Percentiles rank a stretch among this genome's conserved stretches.
Conservation (phyloP, 1,140 invertebrate genomes). For the Anastrepha ludens region DNA sequence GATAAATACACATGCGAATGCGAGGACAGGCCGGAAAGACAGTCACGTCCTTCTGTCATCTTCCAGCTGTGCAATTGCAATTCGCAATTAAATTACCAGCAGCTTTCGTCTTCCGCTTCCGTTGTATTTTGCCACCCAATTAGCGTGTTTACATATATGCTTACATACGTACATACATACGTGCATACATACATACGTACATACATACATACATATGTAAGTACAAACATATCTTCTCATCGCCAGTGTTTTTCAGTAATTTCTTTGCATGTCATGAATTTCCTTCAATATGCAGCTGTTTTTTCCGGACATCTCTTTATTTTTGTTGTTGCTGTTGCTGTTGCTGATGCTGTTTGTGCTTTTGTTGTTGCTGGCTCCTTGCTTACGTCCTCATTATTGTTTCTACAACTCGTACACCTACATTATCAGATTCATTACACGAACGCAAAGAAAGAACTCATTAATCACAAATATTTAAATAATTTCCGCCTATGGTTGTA, state of each 20-base stretch:
- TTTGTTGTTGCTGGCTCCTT: no score
- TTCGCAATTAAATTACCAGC: constrained; percentile 29
- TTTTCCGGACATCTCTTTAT: not conserved
- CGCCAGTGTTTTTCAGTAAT: not conserved
- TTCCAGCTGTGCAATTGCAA: not conserved
- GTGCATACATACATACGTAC: not conserved
- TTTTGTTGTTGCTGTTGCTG: not conserved
- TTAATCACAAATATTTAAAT: not conserved
- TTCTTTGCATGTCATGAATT: constrained; percentile 3
- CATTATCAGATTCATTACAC: no score
- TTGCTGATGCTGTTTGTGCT: not conserved
- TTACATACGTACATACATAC: not conserved
- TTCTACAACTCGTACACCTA: no score
- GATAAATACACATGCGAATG: not conserved
- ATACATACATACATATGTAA: not conserved
- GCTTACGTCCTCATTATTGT: not conserved
- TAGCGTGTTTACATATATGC: not conserved
- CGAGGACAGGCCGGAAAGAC: not conserved
- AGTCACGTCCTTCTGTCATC: not conserved
- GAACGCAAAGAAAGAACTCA: not conserved
- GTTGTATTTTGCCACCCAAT: not conserved
- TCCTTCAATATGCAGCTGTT: not conserved
- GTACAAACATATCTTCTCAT: not conserved
- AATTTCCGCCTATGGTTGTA: not conserved
- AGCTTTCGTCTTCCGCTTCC: not conserved